Percentiles rank a stretch among this genome's conserved stretches.
Conservation (phyloP, 2,113 vertebrate genomes). For the Poeciliopsis turrubarensis region DNA sequence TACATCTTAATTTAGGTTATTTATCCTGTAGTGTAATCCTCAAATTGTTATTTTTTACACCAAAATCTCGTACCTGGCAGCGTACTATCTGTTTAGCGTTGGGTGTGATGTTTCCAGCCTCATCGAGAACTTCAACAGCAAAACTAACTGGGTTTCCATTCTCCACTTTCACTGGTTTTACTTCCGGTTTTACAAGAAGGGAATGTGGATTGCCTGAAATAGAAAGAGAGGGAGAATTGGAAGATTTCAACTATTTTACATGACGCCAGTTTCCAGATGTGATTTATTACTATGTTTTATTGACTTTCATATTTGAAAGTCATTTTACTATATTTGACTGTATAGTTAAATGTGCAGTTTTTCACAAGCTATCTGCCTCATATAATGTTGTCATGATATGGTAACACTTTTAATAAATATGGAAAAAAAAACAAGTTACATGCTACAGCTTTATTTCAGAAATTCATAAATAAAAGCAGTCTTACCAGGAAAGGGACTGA, state of each 20-base stretch:
- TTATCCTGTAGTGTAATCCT: not conserved
- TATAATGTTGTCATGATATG: too few relatives aligned
- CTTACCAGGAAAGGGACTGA: conserved; percentile 88
- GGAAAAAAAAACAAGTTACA: too few relatives aligned
- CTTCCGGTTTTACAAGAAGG: conserved; percentile 83
- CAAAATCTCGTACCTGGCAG: conserved; percentile 83
- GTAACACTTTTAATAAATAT: too few relatives aligned
- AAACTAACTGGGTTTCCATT: conserved; percentile 86
- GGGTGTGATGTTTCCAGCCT: conserved; percentile 86
- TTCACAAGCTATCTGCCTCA: too few relatives aligned
- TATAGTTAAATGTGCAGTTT: too few relatives aligned
- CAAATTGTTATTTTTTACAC: not conserved
- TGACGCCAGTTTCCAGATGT: too few relatives aligned
- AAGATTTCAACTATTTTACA: not conserved
- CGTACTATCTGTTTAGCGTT: conserved; percentile 83
- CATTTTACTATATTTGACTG: too few relatives aligned
- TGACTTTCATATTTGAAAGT: too few relatives aligned
- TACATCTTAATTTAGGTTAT: too few relatives aligned
- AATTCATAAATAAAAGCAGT: conserved; percentile 5
- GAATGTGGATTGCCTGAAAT: conserved; percentile 82
- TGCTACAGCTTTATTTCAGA: not conserved
- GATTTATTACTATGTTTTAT: too few relatives aligned
- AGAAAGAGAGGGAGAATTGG: not conserved
- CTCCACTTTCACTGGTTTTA: conserved; percentile 82
- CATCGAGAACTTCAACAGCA: conserved; percentile 86